Percentiles rank a stretch among this genome's conserved stretches.
Evolutionary conservation across 1,140 invertebrate species (phyloP).

Genomic region (Caenorhabditis brenneri): DNA sequence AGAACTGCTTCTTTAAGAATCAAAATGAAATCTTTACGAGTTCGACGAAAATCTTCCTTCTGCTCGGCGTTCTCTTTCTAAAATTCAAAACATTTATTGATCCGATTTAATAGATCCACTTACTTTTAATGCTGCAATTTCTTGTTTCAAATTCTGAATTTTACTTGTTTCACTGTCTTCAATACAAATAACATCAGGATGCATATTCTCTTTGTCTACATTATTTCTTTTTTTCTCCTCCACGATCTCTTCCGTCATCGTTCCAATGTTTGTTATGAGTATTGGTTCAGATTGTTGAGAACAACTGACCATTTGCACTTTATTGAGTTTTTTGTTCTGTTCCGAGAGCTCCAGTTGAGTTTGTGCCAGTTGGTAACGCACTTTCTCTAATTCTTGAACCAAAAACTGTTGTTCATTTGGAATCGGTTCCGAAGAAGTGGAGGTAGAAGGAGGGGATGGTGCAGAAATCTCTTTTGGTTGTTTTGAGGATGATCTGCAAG

Average conservation of each 20-base stretch:
- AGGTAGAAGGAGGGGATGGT: background rate
- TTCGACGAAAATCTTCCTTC: background rate
- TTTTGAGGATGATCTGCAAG: background rate
- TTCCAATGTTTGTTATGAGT: background rate
- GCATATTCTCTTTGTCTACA: background rate
- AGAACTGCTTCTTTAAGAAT: conserved; percentile 18
- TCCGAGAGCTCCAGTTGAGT: background rate
- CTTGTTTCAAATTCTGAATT: background rate
- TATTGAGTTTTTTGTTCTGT: background rate
- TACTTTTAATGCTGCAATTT: background rate
- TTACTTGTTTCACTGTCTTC: background rate
- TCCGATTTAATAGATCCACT: too few relatives aligned
- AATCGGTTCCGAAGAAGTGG: background rate
- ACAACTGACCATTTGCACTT: background rate
- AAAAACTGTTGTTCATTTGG: background rate
- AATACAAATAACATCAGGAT: conserved; percentile 3
- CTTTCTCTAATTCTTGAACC: background rate
- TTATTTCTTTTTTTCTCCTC: too few relatives aligned
- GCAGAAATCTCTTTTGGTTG: background rate
- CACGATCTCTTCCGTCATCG: background rate
- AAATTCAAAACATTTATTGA: background rate
- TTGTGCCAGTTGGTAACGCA: background rate
- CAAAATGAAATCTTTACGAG: conserved; percentile 23
- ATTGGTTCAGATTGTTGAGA: background rate
- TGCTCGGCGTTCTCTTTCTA: background rate